Percentiles rank a stretch among this genome's conserved stretches.
Evolutionary conservation across 2,797 vertebrate species (phyloP).

Genomic region (Threskiornis aethiopicus): DNA sequence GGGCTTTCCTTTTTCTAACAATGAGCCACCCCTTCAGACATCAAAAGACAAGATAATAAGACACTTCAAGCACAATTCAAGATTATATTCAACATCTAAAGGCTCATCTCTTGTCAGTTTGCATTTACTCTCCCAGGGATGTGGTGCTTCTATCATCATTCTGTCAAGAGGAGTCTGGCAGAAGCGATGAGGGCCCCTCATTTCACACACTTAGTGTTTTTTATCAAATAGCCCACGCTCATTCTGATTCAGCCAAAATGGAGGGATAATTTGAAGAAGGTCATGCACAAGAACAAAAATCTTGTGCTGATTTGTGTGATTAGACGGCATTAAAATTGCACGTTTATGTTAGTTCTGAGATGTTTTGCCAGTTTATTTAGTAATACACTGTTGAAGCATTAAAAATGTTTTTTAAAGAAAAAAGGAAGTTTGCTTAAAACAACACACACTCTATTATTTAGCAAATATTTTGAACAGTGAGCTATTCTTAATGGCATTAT

Average conservation of each 20-base stretch:
- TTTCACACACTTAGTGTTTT: slow-evolving; percentile 99
- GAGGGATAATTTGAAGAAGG: slow-evolving; percentile 97
- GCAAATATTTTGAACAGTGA: not conserved
- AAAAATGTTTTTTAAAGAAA: slow-evolving; percentile 34
- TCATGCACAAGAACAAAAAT: slow-evolving; percentile 86
- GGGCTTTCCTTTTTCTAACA: slow-evolving; percentile 94
- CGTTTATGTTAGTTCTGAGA: slow-evolving; percentile 74
- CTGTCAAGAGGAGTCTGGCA: slow-evolving; percentile 97
- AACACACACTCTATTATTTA: not conserved
- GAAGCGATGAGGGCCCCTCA: slow-evolving; percentile 93
- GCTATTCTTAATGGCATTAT: not conserved
- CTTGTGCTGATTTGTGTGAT: slow-evolving; percentile 86
- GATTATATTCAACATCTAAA: slow-evolving; percentile 99
- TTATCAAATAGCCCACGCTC: slow-evolving; percentile 96
- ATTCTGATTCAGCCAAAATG: slow-evolving; percentile 93
- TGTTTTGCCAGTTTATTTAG: slow-evolving; percentile 77
- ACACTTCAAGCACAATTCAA: slow-evolving; percentile 99
- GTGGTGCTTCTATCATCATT: slow-evolving; percentile 99
- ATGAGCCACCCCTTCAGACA: slow-evolving; percentile 97
- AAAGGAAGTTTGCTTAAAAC: slow-evolving; percentile 45
- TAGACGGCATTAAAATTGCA: slow-evolving; percentile 88
- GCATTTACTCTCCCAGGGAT: slow-evolving; percentile 98
- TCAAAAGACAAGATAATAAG: slow-evolving; percentile 99
- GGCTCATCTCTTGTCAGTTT: slow-evolving; percentile 99
- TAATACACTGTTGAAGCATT: slow-evolving; percentile 66